phyloP scores from a whole-genome alignment of 2,888 invertebrate species.

The Axea sp. region DNA sequence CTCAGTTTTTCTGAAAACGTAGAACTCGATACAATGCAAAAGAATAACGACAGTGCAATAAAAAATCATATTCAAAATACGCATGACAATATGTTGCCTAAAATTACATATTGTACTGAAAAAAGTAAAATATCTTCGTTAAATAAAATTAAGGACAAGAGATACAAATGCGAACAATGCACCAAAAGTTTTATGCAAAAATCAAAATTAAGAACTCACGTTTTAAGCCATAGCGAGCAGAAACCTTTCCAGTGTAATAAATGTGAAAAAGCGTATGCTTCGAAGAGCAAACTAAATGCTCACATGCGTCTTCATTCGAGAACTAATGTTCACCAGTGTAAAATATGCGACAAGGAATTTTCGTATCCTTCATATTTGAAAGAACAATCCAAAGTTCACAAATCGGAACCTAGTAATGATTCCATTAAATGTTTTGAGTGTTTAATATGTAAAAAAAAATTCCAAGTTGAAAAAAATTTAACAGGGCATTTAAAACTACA shows the following conservation, averaged over 20 bases:
- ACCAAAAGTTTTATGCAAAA: slow-evolving; percentile 70
- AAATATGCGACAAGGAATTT: slow-evolving; percentile 77
- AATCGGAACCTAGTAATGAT: slow-evolving; percentile 51
- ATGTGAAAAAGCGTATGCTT: slow-evolving; percentile 75
- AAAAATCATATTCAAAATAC: no score
- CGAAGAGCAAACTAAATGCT: slow-evolving; percentile 76
- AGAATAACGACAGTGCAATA: no score
- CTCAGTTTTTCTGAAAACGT: slow-evolving; percentile 65
- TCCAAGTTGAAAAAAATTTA: slow-evolving; percentile 72
- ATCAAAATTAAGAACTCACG: slow-evolving; percentile 73
- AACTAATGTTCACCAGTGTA: slow-evolving; percentile 75
- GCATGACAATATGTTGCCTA: no score
- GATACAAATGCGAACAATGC: slow-evolving; percentile 71
- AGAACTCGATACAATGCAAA: no score
- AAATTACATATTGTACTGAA: no score
- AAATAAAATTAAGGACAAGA: slow-evolving; percentile 36
- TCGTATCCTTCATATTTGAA: slow-evolving; percentile 77
- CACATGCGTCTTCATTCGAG: slow-evolving; percentile 74
- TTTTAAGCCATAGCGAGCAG: slow-evolving; percentile 70
- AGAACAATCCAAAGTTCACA: slow-evolving; percentile 76
- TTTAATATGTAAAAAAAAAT: slow-evolving; percentile 71
- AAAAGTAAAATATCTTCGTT: slow-evolving; percentile 18
- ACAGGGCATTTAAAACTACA: slow-evolving; percentile 73
- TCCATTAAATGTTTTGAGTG: slow-evolving; percentile 69
- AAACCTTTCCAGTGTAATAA: slow-evolving; percentile 72